Base-by-base conservation (phyloP, 2,797 vertebrate genomes). In the Argentina silus region DNA sequence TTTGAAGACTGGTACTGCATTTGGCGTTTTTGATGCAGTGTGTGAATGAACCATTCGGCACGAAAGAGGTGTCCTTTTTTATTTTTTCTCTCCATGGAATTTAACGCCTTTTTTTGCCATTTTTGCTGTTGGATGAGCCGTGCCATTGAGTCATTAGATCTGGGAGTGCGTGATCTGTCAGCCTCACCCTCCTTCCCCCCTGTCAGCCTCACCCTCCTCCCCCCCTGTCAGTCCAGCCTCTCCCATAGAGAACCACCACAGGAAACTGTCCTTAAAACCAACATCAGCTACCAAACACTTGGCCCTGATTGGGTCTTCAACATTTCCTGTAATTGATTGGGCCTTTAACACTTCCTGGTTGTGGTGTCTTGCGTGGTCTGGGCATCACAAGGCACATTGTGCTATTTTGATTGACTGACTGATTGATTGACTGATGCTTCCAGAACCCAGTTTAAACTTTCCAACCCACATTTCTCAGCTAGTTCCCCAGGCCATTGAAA, bases 221-320 rank as follows among this genome's bases (percentile, higher is more conserved):
- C 59, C 44, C 36, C 62, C 63, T 36, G 2, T 80, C 72, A 69
- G 66, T 2, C 73, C 51, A 76, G 73, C 83, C 75, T 65, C 66
- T 15, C 67, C 71, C 77, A 77, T 59, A 42, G 47, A 50, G 42
- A 69, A 23, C 57, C 77, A 73, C 48, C 21, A 36, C 27, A 27
- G n/a, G 17, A 68, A 74, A 76, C 21, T 19, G 67, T n/a, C n/a
- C 10, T 70, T 73, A 10, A 14, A 56, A 44, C 36, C 57, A 53
- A 45, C 50, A 65, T 7, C 44, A 55, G 51, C 27, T 68, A 55
- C 67, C 67, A 55, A 36, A 68, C 50, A 43, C 44, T 21, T 67
- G 14, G 9, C 19, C 27, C 36, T 66, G 12, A 48, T 66, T 66
- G 42, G n/a, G 14, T 36, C n/a, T n/a, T 44, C 61, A 63, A 63